These are phyloP conservation scores for Therioaphis trifolii DNA, from an alignment of 2,888 invertebrate species.

Conservation along the genomic window DNA sequence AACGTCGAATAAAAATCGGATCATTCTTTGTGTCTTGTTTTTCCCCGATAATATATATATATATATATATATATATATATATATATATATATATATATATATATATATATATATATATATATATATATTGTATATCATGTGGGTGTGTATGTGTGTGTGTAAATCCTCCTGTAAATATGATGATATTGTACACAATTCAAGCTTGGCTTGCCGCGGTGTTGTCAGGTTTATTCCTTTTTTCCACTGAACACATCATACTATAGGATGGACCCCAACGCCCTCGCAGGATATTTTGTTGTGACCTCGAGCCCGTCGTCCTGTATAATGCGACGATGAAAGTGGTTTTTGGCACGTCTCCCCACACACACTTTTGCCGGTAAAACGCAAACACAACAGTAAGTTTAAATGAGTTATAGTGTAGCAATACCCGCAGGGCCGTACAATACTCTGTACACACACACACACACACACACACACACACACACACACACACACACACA, in stretches of 20 bases:
- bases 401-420: slow-evolving; percentile 7
- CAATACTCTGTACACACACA: too few relatives aligned
- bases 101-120: too few relatives aligned
- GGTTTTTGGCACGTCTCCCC: slow-evolving; percentile 39
- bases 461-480: too few relatives aligned
- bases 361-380: neutral
- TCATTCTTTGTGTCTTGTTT: too few relatives aligned
- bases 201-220: neutral
- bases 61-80: too few relatives aligned
- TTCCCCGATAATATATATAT: too few relatives aligned
- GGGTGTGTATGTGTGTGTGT: too few relatives aligned
- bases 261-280: neutral
- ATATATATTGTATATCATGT: too few relatives aligned
- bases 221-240: neutral
- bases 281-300: neutral
- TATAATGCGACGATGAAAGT: slow-evolving; percentile 7
- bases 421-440: neutral
- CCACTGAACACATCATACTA: neutral
- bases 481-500: too few relatives aligned
- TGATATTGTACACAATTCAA: neutral
- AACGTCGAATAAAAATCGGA: too few relatives aligned
- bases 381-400: neutral
- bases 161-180: too few relatives aligned
- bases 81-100: too few relatives aligned
- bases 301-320: slow-evolving; percentile 20